Evolutionary conservation across 2,888 invertebrate genomes (phyloP).

Genomic region (Dromius quadrimaculatus): DNA sequence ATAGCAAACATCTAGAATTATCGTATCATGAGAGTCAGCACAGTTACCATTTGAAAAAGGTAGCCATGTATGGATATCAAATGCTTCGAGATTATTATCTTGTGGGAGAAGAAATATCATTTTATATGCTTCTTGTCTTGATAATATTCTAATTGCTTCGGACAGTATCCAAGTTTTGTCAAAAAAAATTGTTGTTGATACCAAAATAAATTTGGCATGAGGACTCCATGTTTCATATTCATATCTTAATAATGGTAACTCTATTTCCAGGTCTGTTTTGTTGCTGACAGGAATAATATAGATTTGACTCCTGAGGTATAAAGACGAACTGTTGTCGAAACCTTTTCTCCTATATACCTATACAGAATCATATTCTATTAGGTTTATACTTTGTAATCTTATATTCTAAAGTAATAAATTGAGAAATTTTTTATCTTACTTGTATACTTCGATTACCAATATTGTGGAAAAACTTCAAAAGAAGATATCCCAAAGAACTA

Average conservation of each 20-base stretch:
- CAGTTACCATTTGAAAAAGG: slow-evolving; percentile 35
- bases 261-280: background rate
- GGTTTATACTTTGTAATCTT: no score
- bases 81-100: background rate
- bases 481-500: no score
- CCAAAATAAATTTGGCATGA: slow-evolving; percentile 38
- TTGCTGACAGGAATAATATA: slow-evolving; percentile 9
- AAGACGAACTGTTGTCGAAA: no score
- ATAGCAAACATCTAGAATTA: slow-evolving; percentile 43
- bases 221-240: slow-evolving; percentile 42
- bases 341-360: no score
- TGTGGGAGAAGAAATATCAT: slow-evolving; percentile 31
- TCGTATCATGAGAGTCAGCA: slow-evolving; percentile 13
- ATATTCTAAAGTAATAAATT: no score
- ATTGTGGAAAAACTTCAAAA: no score
- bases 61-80: slow-evolving; percentile 37
- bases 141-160: slow-evolving; percentile 12
- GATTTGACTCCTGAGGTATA: slow-evolving; percentile 14
- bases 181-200: slow-evolving; percentile 6
- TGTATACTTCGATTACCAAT: no score
- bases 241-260: slow-evolving; percentile 1
- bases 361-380: no score
- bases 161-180: background rate
- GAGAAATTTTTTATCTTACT: no score
- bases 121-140: slow-evolving; percentile 17